These are phyloP conservation scores for Pantherophis alleghaniensis DNA, from an alignment of 2,797 vertebrate genomes.

Conservation along the genomic window DNA sequence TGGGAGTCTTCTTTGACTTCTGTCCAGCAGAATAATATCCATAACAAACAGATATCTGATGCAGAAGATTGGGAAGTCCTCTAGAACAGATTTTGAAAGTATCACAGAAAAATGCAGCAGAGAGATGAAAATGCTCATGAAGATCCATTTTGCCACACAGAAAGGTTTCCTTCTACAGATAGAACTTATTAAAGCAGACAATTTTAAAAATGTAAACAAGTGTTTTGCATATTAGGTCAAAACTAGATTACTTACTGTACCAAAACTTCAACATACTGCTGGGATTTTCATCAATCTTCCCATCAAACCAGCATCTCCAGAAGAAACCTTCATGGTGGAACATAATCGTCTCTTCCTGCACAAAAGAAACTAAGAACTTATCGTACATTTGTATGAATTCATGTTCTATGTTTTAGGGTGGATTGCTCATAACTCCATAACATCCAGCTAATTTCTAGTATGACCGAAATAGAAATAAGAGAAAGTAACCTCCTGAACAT, in stretches of 20 bases:
- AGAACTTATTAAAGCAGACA: not conserved
- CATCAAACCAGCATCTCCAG: constrained; percentile 88
- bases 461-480: not conserved
- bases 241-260: constrained; percentile 84
- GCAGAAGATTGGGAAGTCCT: too few species aligned
- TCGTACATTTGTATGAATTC: not conserved
- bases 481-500: not conserved
- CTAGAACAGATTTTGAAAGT: not conserved
- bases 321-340: constrained; percentile 95
- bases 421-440: not conserved
- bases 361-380: constrained; percentile 5
- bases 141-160: not conserved
- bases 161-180: not conserved
- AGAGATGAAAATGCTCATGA: not conserved
- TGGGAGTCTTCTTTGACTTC: not conserved
- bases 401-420: not conserved
- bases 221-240: constrained; percentile 6
- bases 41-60: not conserved
- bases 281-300: constrained; percentile 66
- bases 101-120: not conserved
- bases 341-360: constrained; percentile 68
- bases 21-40: not conserved
- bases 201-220: not conserved
- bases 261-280: constrained; percentile 82
- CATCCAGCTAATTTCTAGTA: not conserved